Percentiles rank a stretch among this genome's conserved stretches.
These are phyloP conservation scores for Ovis canadensis DNA, from an alignment of 2,113 vertebrate genomes.

Conservation along the genomic window DNA sequence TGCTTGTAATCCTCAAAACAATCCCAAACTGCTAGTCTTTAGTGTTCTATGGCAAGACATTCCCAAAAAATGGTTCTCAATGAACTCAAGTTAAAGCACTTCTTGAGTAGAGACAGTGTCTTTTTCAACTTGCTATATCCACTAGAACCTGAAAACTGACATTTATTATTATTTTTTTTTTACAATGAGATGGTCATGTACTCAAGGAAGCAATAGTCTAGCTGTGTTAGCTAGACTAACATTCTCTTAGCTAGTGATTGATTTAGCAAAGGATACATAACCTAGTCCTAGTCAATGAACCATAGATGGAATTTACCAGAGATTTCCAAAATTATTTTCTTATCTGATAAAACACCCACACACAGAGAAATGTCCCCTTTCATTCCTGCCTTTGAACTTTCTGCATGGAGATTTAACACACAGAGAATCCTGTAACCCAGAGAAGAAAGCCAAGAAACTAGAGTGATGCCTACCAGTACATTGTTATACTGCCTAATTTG, in stretches of 20 bases:
- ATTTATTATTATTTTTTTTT: neutral
- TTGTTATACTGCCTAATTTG: neutral
- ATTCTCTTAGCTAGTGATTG: neutral
- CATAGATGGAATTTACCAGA: neutral
- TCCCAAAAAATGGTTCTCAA: neutral
- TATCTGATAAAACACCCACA: neutral
- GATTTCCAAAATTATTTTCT: neutral
- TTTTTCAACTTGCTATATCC: neutral
- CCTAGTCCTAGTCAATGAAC: neutral
- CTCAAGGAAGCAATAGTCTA: neutral
- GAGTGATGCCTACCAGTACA: neutral
- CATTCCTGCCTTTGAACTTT: neutral
- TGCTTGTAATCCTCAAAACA: neutral
- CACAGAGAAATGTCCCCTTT: neutral
- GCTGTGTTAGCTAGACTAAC: neutral
- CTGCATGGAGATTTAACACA: neutral
- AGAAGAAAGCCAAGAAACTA: conserved; percentile 19
- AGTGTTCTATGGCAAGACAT: neutral
- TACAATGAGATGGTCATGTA: neutral
- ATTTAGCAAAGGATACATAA: neutral
- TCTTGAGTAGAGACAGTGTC: neutral
- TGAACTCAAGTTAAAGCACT: neutral
- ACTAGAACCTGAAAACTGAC: neutral
- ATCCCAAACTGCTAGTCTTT: neutral
- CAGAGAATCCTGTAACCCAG: neutral